Evolutionary conservation across 2,888 invertebrate genomes (phyloP), one percentile per base, ranked within the genome.

Genomic region (Prenolepis imparis): DNA sequence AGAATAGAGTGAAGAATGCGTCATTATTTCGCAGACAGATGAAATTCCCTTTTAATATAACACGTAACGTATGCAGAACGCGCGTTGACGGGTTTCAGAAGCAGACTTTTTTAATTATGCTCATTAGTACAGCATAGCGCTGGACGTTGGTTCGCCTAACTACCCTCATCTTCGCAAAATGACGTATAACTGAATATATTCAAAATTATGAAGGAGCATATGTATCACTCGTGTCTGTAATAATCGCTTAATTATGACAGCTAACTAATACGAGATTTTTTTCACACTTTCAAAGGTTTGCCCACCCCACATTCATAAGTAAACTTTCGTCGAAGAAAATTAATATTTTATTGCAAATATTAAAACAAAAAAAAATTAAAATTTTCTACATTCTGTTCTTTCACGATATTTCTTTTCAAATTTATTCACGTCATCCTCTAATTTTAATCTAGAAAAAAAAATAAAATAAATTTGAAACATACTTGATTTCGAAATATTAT

Each of bases 61-160:
- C 59, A 72, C 18, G 78, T 80, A 59, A 36, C 78, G 70, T 78
- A 70, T 59, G 44, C 32, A 36, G 78, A 36, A 32, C 39, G 68
- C 66, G 57, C 61, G 67, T 73, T 78, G 63, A 44, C 36, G 39
- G 57, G 55, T 61, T 72, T 82, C 63, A 67, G 63, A 52, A 44
- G 48, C 72, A 75, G 48, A 48, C 52, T 68, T 63, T 84, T 84
- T 73, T 82, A 86, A 86, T 86, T 86, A 84, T 64, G 68, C 77
- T 84, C 86, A 75, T 80, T 80, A 80, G 78, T 44, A 36, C 57
- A 24, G 72, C 59, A 44, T 44, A 70, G 24, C 24, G 59, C 44
- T 18, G 36, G 44, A 44, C 59, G 32, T 21, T 28, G 48, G 72
- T 61, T 59, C 70, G 59, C 52, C 44, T 72, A 80, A 80, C 78